Conservation (phyloP, 2,113 vertebrate species). For the Cricetomys ansorgei region DNA sequence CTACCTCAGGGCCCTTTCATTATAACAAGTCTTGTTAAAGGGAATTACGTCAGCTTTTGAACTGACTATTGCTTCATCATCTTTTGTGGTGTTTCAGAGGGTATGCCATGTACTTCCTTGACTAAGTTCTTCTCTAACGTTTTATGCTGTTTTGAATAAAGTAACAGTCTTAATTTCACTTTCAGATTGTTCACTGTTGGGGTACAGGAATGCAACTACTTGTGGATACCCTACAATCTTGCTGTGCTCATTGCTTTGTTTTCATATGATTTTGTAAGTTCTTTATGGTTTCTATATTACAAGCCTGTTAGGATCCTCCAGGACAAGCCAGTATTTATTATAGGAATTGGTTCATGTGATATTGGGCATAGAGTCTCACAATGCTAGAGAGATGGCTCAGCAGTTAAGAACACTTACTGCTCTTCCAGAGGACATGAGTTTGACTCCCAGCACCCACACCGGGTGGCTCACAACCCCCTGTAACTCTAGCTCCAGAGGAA, state of each 20-base stretch:
- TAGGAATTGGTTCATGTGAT: background rate
- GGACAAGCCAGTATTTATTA: background rate
- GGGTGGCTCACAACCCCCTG: background rate
- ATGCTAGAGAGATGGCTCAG: background rate
- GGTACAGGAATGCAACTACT: background rate
- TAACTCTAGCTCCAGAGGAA: background rate
- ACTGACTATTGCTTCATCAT: background rate
- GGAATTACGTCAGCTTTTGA: background rate
- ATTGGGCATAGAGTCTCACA: background rate
- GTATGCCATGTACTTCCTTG: background rate
- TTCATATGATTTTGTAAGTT: background rate
- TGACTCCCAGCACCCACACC: background rate
- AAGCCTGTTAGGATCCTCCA: background rate
- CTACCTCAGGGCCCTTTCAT: background rate
- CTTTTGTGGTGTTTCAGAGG: background rate
- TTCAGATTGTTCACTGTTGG: background rate
- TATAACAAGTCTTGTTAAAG: background rate
- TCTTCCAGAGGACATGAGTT: background rate
- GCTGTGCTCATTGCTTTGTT: background rate
- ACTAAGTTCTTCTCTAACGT: conserved; percentile 3
- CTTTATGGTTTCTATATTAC: background rate
- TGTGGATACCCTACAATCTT: background rate
- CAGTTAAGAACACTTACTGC: background rate
- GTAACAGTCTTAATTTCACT: conserved; percentile 31
- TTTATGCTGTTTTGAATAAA: conserved; percentile 30